Percentiles rank a stretch among this genome's conserved stretches.
phyloP scores from a whole-genome alignment of 2,113 vertebrate species.

The Trematomus loennbergii region DNA sequence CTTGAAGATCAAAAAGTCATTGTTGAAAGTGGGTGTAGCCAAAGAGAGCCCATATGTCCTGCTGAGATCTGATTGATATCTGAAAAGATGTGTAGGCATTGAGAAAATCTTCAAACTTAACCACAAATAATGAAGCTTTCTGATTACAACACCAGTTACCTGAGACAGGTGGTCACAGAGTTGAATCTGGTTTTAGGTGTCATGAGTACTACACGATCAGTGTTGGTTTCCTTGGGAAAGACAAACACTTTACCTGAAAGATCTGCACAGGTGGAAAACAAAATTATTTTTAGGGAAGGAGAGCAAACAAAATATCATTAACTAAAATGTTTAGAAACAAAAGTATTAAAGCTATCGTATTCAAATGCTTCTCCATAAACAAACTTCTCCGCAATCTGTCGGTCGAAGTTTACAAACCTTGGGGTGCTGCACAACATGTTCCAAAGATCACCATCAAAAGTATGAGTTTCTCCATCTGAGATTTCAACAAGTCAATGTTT shows the following conservation, averaged over 20 bases:
- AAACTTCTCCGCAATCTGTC: background rate
- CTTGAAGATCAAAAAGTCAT: slow-evolving; percentile 53
- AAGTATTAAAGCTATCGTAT: background rate
- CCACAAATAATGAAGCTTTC: background rate
- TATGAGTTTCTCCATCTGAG: slow-evolving; percentile 58
- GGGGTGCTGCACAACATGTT: slow-evolving; percentile 11
- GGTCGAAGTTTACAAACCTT: slow-evolving; percentile 10
- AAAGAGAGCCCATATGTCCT: slow-evolving; percentile 35
- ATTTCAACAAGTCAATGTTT: background rate
- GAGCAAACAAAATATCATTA: background rate
- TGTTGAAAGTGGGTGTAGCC: background rate
- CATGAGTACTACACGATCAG: slow-evolving; percentile 37
- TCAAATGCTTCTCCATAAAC: background rate
- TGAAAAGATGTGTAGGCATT: background rate
- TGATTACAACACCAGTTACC: slow-evolving; percentile 12
- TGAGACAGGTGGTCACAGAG: slow-evolving; percentile 50
- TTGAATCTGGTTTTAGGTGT: slow-evolving; percentile 13
- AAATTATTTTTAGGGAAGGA: background rate
- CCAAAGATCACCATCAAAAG: slow-evolving; percentile 29
- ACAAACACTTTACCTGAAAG: slow-evolving; percentile 58
- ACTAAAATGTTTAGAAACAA: background rate
- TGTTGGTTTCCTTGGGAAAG: slow-evolving; percentile 41
- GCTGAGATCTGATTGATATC: slow-evolving; percentile 54
- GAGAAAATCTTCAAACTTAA: slow-evolving; percentile 7
- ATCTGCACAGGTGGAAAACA: slow-evolving; percentile 35